Evolutionary conservation across 2,888 invertebrate species (phyloP).

Genomic region (Isoperla grammatica): DNA sequence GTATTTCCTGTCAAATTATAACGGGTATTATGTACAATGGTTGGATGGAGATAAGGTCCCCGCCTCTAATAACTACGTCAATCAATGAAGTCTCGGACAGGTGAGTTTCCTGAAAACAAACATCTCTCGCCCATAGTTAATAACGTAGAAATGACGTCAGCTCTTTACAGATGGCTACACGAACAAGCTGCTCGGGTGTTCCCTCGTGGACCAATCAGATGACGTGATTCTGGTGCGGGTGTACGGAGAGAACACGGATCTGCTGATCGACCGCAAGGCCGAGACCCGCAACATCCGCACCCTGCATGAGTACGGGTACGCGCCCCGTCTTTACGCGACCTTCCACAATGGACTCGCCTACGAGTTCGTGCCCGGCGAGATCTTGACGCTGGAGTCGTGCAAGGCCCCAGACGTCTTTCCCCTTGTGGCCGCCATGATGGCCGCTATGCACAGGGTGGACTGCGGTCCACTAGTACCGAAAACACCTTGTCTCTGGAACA

Average conservation of each 20-base stretch:
- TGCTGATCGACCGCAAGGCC: conserved; percentile 81
- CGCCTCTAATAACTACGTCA: no score
- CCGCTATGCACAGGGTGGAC: conserved; percentile 67
- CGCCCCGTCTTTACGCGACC: conserved; percentile 81
- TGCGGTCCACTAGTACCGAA: conserved; percentile 35
- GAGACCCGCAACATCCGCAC: conserved; percentile 60
- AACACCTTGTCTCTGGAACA: conserved; percentile 68
- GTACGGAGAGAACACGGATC: conserved; percentile 90
- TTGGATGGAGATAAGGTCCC: no score
- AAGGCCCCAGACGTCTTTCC: conserved; percentile 60
- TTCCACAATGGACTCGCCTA: conserved; percentile 94
- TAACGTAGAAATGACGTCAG: conserved; percentile 46
- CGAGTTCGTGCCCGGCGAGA: conserved; percentile 76
- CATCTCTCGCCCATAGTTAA: no score
- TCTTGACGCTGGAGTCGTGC: conserved; percentile 62
- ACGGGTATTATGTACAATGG: no score
- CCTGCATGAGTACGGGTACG: conserved; percentile 67
- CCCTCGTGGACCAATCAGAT: conserved; percentile 43
- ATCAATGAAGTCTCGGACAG: no score
- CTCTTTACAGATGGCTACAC: conserved; percentile 91
- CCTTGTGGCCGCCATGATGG: conserved; percentile 76
- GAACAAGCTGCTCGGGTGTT: conserved; percentile 82
- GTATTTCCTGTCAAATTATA: no score
- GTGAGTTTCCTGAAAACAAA: no score
- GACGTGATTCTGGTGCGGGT: conserved; percentile 80